Base-by-base conservation (phyloP, 2,888 invertebrate species). In the Cryptophagus acutangulus region DNA sequence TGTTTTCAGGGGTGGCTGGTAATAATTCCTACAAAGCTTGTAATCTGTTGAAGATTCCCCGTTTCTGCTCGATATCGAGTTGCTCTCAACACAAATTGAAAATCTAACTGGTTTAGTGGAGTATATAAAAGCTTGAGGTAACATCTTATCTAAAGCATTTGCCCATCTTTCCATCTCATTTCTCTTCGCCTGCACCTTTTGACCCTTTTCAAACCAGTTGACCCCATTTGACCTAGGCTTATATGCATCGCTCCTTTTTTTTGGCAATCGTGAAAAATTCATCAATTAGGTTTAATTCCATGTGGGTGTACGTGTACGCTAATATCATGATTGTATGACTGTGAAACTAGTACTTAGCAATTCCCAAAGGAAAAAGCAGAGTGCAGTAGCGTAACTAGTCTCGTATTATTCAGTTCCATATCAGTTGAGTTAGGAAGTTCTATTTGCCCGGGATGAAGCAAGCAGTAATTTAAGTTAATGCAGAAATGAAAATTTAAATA, bases 71-170 rank as follows among this genome's bases (percentile, higher is more conserved):
- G 48, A 51, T 54, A 55, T 56, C 55, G 46, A 54, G 49, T 52
- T 51, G 52, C 55, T 58, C 57, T 59, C 54, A 47, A 55, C 55
- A 53, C 58, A 61, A 60, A 61, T 61, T 58, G 60, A 57, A 61
- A 61, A 58, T 55, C 55, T 57, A 54, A 57, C 57, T 49, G 54
- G 55, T 54, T 59, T 55, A 55, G 52, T 46, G 42, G 47, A 57
- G 55, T 57, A 58, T 49, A 59, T 57, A 55, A 57, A 55, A 57
- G 57, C 54, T 51, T 50, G 52, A 54, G 54, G 57, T 57, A 58
- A 56, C 59, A 55, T 58, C 58, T 57, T 59, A 59, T 59, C 58
- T 52, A 47, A 33, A 52, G 54, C 53, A 55, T 55, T 56, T 51
- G 45, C 52, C 51, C 55, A 55, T 58, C 55, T 58, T 58, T 58